These are phyloP conservation scores for Amblyornis subalaris DNA, from an alignment of 2,113 vertebrate species.

Conservation along the genomic window DNA sequence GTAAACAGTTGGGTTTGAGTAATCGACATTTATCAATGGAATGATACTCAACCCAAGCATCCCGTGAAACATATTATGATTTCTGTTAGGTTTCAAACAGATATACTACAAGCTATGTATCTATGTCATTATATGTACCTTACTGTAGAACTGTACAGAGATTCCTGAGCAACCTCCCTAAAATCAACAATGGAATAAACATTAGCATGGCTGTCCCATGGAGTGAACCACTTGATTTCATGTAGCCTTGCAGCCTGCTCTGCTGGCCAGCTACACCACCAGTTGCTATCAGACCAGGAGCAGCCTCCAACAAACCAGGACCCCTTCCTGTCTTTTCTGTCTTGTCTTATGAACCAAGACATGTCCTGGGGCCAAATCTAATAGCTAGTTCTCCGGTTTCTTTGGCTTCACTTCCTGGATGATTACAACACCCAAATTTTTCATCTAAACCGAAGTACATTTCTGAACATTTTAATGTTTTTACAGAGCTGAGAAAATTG, in stretches of 20 bases:
- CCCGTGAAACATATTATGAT: not conserved
- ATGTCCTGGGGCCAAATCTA: not conserved
- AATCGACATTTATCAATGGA: not conserved
- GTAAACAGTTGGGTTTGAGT: not conserved
- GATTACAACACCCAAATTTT: not conserved
- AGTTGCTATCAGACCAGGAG: not conserved
- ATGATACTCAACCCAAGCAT: not conserved
- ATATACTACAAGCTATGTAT: not conserved
- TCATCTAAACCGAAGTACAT: not conserved
- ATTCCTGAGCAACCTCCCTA: not conserved
- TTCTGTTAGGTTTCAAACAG: not conserved
- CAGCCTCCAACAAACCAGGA: not conserved
- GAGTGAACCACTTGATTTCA: not conserved
- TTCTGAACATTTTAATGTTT: not conserved
- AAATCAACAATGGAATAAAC: not conserved
- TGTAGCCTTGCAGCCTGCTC: not conserved
- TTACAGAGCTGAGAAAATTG: not conserved
- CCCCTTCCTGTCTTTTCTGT: not conserved
- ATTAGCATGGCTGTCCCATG: fast-evolving
- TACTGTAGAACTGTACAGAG: not conserved
- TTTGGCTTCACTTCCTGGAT: not conserved
- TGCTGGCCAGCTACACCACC: not conserved
- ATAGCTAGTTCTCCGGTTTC: not conserved
- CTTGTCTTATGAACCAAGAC: not conserved
- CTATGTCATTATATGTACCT: not conserved